Conservation (phyloP, 2,888 invertebrate species). For the Geophilus truncorum region DNA sequence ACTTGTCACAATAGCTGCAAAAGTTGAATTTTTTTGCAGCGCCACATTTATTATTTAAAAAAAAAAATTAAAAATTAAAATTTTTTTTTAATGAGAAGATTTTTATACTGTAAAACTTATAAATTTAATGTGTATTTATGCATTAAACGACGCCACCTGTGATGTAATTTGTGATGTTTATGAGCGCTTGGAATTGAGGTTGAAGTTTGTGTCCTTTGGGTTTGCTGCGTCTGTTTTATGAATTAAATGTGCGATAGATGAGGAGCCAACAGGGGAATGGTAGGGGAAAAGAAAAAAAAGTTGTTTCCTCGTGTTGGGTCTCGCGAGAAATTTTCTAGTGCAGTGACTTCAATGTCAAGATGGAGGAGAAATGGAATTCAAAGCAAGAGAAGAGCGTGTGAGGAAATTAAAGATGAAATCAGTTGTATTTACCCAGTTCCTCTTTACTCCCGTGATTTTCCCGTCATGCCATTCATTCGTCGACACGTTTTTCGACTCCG, state of each 20-base stretch:
- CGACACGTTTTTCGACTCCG: not conserved
- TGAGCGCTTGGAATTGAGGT: not conserved
- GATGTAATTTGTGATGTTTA: not conserved
- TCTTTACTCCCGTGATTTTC: not conserved
- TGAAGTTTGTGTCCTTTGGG: constrained; percentile 4
- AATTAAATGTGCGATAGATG: not conserved
- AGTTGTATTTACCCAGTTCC: not conserved
- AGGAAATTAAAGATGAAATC: constrained; percentile 10
- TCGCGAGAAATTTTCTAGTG: not conserved
- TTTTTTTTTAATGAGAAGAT: no score
- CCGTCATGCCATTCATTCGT: not conserved
- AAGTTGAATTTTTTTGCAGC: no score
- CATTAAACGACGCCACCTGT: not conserved
- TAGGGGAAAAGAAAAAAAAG: not conserved
- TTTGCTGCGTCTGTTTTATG: not conserved
- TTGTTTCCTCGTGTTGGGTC: not conserved
- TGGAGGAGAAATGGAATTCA: not conserved
- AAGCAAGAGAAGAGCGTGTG: not conserved
- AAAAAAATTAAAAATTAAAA: no score
- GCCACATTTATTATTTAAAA: no score
- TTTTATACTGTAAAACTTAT: no score
- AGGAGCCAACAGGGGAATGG: not conserved
- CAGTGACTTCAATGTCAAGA: not conserved
- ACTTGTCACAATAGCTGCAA: no score
- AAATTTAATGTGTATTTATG: not conserved